Base-by-base conservation (phyloP, 2,888 invertebrate genomes). In the Strigamia transsilvanica region DNA sequence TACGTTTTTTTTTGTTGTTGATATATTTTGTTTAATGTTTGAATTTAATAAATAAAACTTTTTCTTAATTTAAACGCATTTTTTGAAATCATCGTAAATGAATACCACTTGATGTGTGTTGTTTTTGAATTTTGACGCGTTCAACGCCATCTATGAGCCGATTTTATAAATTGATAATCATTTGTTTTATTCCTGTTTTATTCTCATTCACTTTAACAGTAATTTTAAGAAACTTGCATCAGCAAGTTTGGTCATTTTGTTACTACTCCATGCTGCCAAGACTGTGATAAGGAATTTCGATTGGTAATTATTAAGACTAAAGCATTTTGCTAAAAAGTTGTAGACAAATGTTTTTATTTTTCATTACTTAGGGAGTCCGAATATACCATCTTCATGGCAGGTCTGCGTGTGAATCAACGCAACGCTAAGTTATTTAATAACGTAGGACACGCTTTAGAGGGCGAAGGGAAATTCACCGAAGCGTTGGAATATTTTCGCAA, bases 361-460 rank as follows among this genome's bases (percentile, higher is more conserved):
- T 61, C 10, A 61, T 32, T 21, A 56, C 10, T 78, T 56, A 83
- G 83, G 83, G 92, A 93, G 88, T 93, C 93, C 85, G 98, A 98
- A 88, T 97, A 97, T 88, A 92, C 94, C 27, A 93, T 98, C 86
- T 98, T 98, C 89, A 95, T 94, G 91, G 94, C 97, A 3, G 98
- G 97, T 15, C 90, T 98, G 82, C 90, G 90, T 86, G 93, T 96
- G 79, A 97, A 88, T 83, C 93, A 93, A 85, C 92, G 93, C 84
- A 98, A 98, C 89, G 98, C 98, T 32, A 98, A 98, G 88, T 90
- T 98, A 32, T 98, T 95, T 89, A 98, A 98, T 89, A 98, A 98
- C 88, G 97, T 98, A 2, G 98, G 98, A 0, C 98, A 98, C 88
- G 97, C 97, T 0, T 89, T 98, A 85, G 98, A 98, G 90, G 93